phyloP scores from a whole-genome alignment of 2,113 vertebrate genomes.

The Irena cyanogastra region DNA sequence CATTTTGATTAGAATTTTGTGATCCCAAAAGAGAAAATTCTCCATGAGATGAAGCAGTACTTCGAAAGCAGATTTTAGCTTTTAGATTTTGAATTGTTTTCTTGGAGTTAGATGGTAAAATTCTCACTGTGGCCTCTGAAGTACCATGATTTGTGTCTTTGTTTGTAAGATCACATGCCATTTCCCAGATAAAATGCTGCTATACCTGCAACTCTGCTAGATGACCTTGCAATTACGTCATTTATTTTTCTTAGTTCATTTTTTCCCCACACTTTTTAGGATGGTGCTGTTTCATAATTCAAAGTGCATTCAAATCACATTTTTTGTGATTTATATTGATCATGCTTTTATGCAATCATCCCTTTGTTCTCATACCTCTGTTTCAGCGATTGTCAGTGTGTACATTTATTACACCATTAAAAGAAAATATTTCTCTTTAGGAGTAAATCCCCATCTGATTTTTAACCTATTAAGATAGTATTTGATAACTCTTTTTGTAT shows the following conservation, averaged over 20 bases:
- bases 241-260: neutral
- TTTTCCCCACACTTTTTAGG: neutral
- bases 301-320: neutral
- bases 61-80: neutral
- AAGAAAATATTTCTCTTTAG: neutral
- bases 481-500: neutral
- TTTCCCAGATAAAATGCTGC: neutral
- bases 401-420: neutral
- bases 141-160: neutral
- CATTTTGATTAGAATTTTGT: neutral
- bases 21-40: neutral
- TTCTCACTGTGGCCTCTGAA: neutral
- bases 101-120: neutral
- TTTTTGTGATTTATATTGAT: neutral
- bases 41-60: neutral
- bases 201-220: neutral
- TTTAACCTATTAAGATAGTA: neutral
- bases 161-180: neutral
- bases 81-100: neutral
- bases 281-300: neutral
- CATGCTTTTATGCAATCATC: neutral
- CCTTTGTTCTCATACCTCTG: neutral
- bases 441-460: neutral
- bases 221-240: neutral
- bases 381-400: neutral